A percentile compares a stretch with the other conserved stretches of the same genome.
These are phyloP conservation scores for Platyscapa corneri DNA, from an alignment of 1,140 invertebrate species.

Conservation along the genomic window DNA sequence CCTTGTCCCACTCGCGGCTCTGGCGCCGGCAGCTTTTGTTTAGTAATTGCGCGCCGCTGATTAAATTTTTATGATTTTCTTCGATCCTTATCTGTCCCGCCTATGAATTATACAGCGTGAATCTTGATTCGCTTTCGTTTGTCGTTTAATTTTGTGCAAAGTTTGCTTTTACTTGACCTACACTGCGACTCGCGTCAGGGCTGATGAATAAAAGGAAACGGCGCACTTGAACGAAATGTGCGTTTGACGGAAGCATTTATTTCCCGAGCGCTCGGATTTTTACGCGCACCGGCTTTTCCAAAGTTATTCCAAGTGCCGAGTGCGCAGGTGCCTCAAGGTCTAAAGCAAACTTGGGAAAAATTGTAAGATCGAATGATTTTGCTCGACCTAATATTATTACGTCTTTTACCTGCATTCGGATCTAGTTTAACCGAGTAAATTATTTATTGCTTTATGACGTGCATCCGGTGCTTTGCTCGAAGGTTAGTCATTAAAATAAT, in stretches of 20 bases:
- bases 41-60: neutral
- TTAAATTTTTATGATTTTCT: neutral
- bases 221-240: neutral
- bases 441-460: neutral
- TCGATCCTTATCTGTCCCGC: neutral
- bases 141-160: neutral
- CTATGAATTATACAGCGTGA: neutral
- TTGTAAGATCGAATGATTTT: too few species aligned
- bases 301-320: too few species aligned
- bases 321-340: too few species aligned
- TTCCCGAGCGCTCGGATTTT: too few species aligned
- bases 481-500: neutral
- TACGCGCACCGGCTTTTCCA: too few species aligned
- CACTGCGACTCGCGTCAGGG: neutral
- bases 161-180: slow-evolving; percentile 5
- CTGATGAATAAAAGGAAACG: neutral
- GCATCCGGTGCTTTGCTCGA: neutral
- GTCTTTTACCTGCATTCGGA: too few species aligned
- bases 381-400: too few species aligned
- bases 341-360: too few species aligned
- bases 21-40: neutral
- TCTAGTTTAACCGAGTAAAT: neutral
- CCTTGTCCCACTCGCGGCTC: neutral
- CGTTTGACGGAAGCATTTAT: too few species aligned
- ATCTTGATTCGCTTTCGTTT: slow-evolving; percentile 10